Evolutionary conservation across 2,888 invertebrate genomes (phyloP).

Genomic region (Drosophila infuscata): DNA sequence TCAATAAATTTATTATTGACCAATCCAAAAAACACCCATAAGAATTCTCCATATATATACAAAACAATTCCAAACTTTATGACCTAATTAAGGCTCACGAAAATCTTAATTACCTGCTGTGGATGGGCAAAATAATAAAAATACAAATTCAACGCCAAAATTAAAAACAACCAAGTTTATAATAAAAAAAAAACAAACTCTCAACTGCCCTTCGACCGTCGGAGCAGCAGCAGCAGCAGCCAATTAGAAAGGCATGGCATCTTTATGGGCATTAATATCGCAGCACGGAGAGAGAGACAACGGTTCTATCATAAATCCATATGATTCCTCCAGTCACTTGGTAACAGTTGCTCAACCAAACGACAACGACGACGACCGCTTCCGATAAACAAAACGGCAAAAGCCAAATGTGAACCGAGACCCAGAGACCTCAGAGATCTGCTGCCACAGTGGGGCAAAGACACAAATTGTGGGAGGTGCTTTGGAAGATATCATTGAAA

Average conservation of each 20-base stretch:
- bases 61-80: slow-evolving; percentile 34
- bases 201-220: slow-evolving; percentile 47
- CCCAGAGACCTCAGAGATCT: slow-evolving; percentile 31
- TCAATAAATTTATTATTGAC: not conserved
- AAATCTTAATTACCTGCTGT: slow-evolving; percentile 7
- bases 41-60: slow-evolving; percentile 8
- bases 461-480: not conserved
- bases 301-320: slow-evolving; percentile 61
- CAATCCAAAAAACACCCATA: slow-evolving; percentile 25
- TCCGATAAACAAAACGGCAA: slow-evolving; percentile 50
- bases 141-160: slow-evolving; percentile 4
- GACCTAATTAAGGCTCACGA: slow-evolving; percentile 39
- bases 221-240: not conserved
- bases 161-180: slow-evolving; percentile 9
- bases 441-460: not conserved
- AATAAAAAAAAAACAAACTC: slow-evolving; percentile 33
- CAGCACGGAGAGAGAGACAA: slow-evolving; percentile 6
- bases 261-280: slow-evolving; percentile 30
- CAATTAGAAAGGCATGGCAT: slow-evolving; percentile 60
- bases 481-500: not conserved
- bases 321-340: slow-evolving; percentile 62
- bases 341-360: slow-evolving; percentile 63
- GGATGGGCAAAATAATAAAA: slow-evolving; percentile 33
- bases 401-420: slow-evolving; percentile 36
- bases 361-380: slow-evolving; percentile 39